Conservation (phyloP, 1,140 invertebrate genomes). For the Doryteuthis pealeii region DNA sequence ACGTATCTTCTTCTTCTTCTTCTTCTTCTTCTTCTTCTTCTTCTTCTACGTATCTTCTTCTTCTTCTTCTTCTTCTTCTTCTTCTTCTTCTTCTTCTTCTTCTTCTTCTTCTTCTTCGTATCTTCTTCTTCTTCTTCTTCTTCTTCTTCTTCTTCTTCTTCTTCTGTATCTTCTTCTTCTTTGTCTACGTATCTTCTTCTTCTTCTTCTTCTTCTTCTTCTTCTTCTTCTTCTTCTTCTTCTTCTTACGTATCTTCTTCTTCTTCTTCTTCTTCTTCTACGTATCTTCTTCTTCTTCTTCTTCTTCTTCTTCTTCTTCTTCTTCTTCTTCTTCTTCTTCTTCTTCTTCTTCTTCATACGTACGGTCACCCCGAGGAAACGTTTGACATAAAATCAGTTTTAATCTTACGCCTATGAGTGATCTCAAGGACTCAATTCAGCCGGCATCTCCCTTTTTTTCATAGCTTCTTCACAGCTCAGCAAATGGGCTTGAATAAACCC, state of each 20-base stretch:
- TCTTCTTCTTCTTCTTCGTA: too few relatives aligned
- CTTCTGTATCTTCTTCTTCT: too few relatives aligned
- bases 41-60: too few relatives aligned
- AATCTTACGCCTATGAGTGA: conserved; percentile 24
- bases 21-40: conserved; percentile 9
- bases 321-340: conserved; percentile 22
- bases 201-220: too few relatives aligned
- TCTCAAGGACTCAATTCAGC: conserved; percentile 16
- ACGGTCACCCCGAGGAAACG: conserved; percentile 18
- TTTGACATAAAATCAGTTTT: conserved; percentile 22
- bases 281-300: too few relatives aligned
- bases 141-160: conserved; percentile 18
- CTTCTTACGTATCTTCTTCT: too few relatives aligned
- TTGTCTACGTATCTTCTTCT: too few relatives aligned
- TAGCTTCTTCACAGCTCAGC: neutral
- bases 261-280: too few relatives aligned
- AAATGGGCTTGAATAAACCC: neutral
- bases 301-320: conserved; percentile 22
- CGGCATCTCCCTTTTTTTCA: neutral
- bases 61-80: conserved; percentile 1
- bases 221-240: conserved; percentile 15
- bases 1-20: too few relatives aligned
- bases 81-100: conserved; percentile 1
- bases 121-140: conserved; percentile 17
- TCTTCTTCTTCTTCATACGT: conserved; percentile 20